These are phyloP conservation scores for Glyphotaelius pellucidus DNA, from an alignment of 2,888 invertebrate genomes.

Conservation along the genomic window DNA sequence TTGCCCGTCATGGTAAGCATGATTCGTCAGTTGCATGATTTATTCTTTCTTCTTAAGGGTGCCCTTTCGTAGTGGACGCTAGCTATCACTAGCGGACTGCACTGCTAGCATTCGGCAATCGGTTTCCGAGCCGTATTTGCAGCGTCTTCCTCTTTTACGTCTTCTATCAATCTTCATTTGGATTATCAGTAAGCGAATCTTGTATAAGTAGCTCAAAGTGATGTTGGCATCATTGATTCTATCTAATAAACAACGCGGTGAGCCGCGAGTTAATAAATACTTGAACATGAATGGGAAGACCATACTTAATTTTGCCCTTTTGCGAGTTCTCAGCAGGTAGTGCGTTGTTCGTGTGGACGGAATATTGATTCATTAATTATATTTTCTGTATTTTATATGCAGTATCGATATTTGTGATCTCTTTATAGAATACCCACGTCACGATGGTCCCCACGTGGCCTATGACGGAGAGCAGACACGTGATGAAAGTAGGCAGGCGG, in stretches of 20 bases:
- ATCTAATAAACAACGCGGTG: no score
- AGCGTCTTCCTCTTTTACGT: neutral
- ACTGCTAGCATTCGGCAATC: neutral
- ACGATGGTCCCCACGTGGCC: neutral
- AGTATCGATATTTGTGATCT: neutral
- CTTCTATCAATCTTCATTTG: neutral
- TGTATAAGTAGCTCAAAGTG: neutral
- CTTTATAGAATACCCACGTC: slow-evolving; percentile 21
- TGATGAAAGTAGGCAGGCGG: slow-evolving; percentile 66
- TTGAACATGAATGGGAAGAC: no score
- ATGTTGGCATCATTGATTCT: neutral
- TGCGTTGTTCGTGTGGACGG: no score
- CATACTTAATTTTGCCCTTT: no score
- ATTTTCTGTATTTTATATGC: no score
- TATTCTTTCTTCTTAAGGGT: neutral
- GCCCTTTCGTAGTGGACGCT: neutral
- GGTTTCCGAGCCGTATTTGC: neutral
- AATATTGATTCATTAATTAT: no score
- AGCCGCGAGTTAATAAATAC: neutral
- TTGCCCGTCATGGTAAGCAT: slow-evolving; percentile 53
- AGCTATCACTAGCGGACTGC: neutral
- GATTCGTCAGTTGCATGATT: neutral
- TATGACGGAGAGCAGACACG: slow-evolving; percentile 35
- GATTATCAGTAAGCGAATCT: neutral
- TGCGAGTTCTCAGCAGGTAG: no score